Conservation (phyloP, 2,797 vertebrate species). For the Pygocentrus nattereri region DNA sequence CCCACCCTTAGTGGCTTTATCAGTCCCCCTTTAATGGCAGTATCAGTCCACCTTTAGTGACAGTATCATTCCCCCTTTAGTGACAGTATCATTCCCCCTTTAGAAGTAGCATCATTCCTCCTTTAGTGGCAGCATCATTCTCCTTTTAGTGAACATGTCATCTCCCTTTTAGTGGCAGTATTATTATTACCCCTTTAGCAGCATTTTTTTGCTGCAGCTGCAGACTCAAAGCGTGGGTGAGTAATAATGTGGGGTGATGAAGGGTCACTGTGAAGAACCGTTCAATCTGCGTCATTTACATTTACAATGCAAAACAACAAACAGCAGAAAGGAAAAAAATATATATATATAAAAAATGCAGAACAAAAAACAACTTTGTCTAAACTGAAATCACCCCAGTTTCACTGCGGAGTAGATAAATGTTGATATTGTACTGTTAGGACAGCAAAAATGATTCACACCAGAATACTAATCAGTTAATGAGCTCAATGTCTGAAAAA, state of each 20-base stretch:
- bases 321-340: not conserved
- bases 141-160: too few relatives aligned
- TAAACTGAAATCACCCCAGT: not conserved
- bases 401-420: not conserved
- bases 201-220: not conserved
- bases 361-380: not conserved
- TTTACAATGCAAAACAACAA: conserved; percentile 1
- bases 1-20: too few relatives aligned
- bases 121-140: not conserved
- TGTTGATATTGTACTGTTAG: conserved; percentile 6
- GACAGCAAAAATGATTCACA: not conserved
- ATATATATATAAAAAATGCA: not conserved
- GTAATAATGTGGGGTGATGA: not conserved
- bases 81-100: too few relatives aligned
- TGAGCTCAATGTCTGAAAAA: not conserved
- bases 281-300: conserved; percentile 7
- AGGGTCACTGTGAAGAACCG: conserved; percentile 2
- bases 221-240: not conserved
- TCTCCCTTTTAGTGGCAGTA: too few relatives aligned
- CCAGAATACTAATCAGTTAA: conserved; percentile 12
- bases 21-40: too few relatives aligned
- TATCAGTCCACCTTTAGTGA: too few relatives aligned
- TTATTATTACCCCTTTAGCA: not conserved
- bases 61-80: too few relatives aligned
- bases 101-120: not conserved